A percentile compares a stretch with the other conserved stretches of the same genome.
phyloP scores from a whole-genome alignment of 2,797 vertebrate species.

The Channallabes apus region DNA sequence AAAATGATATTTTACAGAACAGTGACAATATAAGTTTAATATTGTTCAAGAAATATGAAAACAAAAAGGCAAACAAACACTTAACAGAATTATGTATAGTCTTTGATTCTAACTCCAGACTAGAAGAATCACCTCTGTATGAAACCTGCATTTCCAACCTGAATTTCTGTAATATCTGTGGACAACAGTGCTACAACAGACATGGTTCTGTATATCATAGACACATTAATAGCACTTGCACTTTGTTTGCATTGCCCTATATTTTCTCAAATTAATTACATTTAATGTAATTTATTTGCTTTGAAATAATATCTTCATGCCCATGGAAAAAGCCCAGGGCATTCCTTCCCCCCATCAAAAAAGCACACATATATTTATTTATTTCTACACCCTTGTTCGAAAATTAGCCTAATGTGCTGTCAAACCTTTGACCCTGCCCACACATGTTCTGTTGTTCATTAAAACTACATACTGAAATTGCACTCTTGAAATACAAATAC shows the following conservation, averaged over 20 bases:
- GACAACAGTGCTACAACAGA: not conserved
- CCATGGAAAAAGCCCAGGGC: not conserved
- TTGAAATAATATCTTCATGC: not conserved
- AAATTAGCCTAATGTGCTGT: not conserved
- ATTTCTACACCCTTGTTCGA: not conserved
- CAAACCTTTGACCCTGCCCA: not conserved
- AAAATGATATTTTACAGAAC: not conserved
- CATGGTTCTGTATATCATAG: not conserved
- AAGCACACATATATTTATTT: not conserved
- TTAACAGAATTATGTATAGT: not conserved
- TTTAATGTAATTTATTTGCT: not conserved
- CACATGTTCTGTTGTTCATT: not conserved
- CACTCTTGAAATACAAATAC: slow-evolving; percentile 3
- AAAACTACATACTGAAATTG: not conserved
- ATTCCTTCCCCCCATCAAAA: not conserved
- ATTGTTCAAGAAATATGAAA: not conserved
- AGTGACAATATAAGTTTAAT: not conserved
- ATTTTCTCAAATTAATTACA: not conserved
- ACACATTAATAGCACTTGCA: not conserved
- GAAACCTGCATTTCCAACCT: not conserved
- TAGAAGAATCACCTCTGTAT: not conserved
- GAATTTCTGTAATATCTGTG: not conserved
- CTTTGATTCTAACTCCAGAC: not conserved
- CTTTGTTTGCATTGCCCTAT: not conserved
- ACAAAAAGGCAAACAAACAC: not conserved